Base-by-base conservation (phyloP, 2,113 vertebrate species). In the Mellivora capensis region DNA sequence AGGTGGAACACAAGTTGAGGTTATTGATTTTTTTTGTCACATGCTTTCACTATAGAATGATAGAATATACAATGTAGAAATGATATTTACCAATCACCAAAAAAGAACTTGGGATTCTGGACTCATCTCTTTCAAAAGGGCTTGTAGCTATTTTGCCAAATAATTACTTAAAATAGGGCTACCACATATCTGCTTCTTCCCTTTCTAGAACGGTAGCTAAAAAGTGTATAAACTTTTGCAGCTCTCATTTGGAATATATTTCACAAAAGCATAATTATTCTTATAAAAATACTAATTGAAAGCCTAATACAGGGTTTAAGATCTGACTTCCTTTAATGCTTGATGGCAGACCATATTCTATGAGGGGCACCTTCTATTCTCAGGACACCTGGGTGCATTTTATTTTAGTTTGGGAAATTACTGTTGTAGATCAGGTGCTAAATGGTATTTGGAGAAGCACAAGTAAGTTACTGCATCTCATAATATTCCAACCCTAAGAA, bases 341-440 rank as follows among this genome's bases (percentile, higher is more conserved):
- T 89, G 34, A 79, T 59, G 7, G 25, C 7, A 71, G 31, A 23
- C 15, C 85, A 27, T 52, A 42, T 71, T 91, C 20, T 83, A 59
- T 57, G 39, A 39, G 34, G 82, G 49, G 20, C 7, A 86, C 20
- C 7, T 54, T 64, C 47, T 47, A 17, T 9, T 90, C 12, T 88
- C 15, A 59, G 10, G 29, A 85, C 27, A 9, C 13, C 20, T 37
- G 2, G 3, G 0, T 88, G 7, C 59, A 49, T 91, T 87, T 81
- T 93, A 47, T 29, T 90, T 94, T 54, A 47, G 79, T 34, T 91
- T 76, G 27, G 47, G 57, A 96, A 94, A 84, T 80, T 87, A 77
- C 23, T 74, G 71, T 25, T 92, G 89, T 76, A 54, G 47, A 27
- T 94, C 27, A 44, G n/a, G 4, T 91, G 47, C 15, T 74, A 94